These are phyloP conservation scores for Microctonus brassicae DNA, from an alignment of 2,888 invertebrate species.

Conservation along the genomic window DNA sequence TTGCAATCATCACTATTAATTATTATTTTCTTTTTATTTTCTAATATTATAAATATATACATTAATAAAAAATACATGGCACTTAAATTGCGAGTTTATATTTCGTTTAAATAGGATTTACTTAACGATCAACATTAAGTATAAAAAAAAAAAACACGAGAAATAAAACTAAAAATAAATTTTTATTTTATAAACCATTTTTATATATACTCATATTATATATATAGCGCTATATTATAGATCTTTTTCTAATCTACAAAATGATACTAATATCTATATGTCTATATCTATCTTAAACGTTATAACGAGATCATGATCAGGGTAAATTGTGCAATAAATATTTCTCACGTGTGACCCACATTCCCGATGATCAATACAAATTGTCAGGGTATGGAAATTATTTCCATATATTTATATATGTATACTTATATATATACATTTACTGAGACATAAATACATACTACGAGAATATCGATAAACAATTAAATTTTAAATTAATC, in stretches of 20 bases:
- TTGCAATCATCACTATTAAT: too few species aligned
- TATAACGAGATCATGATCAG: not conserved
- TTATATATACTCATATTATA: not conserved
- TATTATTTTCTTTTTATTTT: too few species aligned
- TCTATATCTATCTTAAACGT: not conserved
- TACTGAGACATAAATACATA: not conserved
- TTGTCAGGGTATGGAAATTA: not conserved
- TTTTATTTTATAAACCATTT: not conserved
- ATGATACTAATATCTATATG: not conserved
- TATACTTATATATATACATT: not conserved
- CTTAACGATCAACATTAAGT: not conserved
- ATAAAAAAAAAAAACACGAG: not conserved
- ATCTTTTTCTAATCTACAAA: not conserved
- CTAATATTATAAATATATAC: too few species aligned
- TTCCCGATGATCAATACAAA: constrained; percentile 22
- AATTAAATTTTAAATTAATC: not conserved
- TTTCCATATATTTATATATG: not conserved
- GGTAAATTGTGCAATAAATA: not conserved
- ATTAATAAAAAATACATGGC: constrained; percentile 27
- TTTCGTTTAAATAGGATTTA: too few species aligned
- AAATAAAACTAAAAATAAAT: not conserved
- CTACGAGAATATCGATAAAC: too few species aligned
- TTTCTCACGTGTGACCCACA: constrained; percentile 22
- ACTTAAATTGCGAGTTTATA: not conserved
- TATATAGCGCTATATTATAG: too few species aligned